Evolutionary conservation across 2,797 vertebrate genomes (phyloP).

Genomic region (Arnoldichthys spilopterus): DNA sequence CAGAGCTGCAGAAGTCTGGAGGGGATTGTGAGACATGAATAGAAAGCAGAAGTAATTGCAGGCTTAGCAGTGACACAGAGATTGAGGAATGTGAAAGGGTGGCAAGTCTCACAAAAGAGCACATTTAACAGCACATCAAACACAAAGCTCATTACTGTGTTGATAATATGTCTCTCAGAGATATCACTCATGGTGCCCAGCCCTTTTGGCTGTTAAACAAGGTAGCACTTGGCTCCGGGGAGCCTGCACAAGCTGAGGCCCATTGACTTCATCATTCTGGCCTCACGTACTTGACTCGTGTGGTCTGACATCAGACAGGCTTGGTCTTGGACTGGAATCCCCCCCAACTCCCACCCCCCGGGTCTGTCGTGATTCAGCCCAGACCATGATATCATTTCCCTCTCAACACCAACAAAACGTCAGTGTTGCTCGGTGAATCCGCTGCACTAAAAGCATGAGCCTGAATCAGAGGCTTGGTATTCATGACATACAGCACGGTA

Average conservation of each 20-base stretch:
- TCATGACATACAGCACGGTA: constrained; percentile 69
- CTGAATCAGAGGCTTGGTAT: constrained; percentile 75
- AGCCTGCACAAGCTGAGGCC: constrained; percentile 42
- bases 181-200: constrained; percentile 26
- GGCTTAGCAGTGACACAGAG: constrained; percentile 68
- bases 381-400: constrained; percentile 76
- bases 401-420: constrained; percentile 73
- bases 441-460: constrained; percentile 53
- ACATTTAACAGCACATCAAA: constrained; percentile 38
- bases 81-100: constrained; percentile 69
- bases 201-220: constrained; percentile 40
- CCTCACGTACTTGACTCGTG: constrained; percentile 47
- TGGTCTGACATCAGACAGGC: constrained; percentile 72
- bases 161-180: constrained; percentile 29
- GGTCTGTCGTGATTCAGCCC: constrained; percentile 64
- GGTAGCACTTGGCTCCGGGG: constrained; percentile 34
- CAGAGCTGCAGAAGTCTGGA: constrained; percentile 7
- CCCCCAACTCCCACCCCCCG: constrained; percentile 43
- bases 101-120: constrained; percentile 57
- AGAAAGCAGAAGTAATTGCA: constrained; percentile 66
- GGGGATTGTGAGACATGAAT: constrained; percentile 29
- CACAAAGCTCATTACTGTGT: constrained; percentile 32
- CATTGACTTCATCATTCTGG: constrained; percentile 44
- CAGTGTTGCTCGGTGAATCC: constrained; percentile 77
- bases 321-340: constrained; percentile 62